phyloP scores from a whole-genome alignment of 1,140 invertebrate species.

The Bombus difficillimus region DNA sequence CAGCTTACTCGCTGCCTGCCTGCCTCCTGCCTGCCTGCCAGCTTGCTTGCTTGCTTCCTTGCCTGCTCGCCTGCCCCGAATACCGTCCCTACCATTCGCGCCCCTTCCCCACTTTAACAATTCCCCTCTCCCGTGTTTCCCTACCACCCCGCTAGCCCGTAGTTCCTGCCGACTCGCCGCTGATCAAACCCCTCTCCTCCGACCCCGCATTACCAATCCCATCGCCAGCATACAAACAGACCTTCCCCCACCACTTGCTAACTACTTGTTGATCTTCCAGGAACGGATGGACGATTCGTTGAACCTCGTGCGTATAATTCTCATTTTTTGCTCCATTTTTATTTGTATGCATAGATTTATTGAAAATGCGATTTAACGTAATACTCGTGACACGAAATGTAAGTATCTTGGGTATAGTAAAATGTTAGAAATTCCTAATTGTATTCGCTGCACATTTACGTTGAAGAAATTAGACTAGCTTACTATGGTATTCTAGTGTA shows the following conservation, averaged over 20 bases:
- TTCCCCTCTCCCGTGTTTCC: not conserved
- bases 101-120: not conserved
- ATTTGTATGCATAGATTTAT: not conserved
- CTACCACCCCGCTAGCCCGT: not conserved
- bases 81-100: slow-evolving; percentile 6
- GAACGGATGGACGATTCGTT: slow-evolving; percentile 13
- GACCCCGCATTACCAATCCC: slow-evolving; percentile 44
- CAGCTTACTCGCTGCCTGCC: not conserved
- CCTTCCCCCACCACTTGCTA: slow-evolving; percentile 49
- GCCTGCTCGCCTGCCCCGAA: slow-evolving; percentile 34
- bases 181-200: slow-evolving; percentile 1
- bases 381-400: no score
- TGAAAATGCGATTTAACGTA: not conserved
- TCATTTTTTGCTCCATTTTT: not conserved
- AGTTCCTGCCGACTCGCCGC: not conserved
- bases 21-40: not conserved
- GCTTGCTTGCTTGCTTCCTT: slow-evolving; percentile 1
- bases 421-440: no score
- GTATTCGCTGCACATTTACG: not conserved
- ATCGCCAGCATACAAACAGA: slow-evolving; percentile 64
- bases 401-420: no score
- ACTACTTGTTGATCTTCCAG: slow-evolving; percentile 74
- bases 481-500: no score
- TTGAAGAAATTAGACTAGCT: slow-evolving; percentile 9
- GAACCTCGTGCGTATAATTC: not conserved